Evolutionary conservation across 1,140 invertebrate species (phyloP).

Genomic region (Macrocentrus cingulum): DNA sequence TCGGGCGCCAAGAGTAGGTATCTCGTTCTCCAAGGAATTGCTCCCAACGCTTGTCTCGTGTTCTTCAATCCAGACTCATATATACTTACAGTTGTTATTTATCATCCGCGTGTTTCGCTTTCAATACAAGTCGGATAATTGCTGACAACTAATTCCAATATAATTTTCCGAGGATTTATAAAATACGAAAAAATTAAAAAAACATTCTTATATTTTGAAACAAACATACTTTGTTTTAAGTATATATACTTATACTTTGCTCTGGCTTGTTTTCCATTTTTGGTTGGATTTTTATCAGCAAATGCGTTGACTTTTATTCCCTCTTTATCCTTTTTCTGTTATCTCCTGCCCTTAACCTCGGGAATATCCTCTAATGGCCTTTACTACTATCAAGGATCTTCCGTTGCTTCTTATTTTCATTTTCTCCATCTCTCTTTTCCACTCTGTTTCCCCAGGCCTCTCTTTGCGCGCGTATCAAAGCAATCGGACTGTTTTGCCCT

Average conservation of each 20-base stretch:
- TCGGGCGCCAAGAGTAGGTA: not conserved
- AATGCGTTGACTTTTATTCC: not conserved
- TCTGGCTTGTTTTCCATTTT: not conserved
- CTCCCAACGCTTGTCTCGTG: not conserved
- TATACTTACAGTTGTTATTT: too few species aligned
- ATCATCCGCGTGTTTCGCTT: too few species aligned
- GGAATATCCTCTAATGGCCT: conserved; percentile 20
- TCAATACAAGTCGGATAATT: too few species aligned
- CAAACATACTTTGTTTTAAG: too few species aligned
- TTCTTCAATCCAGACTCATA: too few species aligned
- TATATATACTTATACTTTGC: too few species aligned
- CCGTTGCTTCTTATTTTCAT: conserved; percentile 12
- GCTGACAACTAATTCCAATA: too few species aligned
- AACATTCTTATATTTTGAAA: too few species aligned
- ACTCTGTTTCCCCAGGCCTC: not conserved
- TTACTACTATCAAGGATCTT: conserved; percentile 17
- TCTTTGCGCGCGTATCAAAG: conserved; percentile 12
- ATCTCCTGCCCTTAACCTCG: not conserved
- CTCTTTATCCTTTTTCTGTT: conserved; percentile 2
- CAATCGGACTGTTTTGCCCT: conserved; percentile 18
- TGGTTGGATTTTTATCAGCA: not conserved
- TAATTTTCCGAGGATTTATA: too few species aligned
- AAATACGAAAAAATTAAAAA: too few species aligned
- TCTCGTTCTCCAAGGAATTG: too few species aligned
- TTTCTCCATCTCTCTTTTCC: not conserved